Conservation (phyloP, 2,113 vertebrate genomes). For the Electrona antarctica region DNA sequence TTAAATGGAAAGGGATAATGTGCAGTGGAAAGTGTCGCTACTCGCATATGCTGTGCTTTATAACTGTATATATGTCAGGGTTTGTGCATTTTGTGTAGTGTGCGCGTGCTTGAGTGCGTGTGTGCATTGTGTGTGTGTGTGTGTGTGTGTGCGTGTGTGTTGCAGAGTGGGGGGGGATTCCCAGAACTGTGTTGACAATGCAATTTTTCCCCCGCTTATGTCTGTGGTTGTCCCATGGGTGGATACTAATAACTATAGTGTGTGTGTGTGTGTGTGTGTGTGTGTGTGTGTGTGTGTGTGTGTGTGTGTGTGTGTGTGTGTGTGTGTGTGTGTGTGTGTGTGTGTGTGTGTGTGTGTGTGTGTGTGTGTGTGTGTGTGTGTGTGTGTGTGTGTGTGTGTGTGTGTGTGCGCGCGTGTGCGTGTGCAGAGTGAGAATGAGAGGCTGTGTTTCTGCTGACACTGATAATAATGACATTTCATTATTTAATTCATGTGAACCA, state of each 20-base stretch:
- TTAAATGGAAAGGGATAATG: too few relatives aligned
- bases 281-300: background rate
- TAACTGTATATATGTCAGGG: background rate
- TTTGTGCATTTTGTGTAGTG: background rate
- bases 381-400: background rate
- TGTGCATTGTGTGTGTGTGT: background rate
- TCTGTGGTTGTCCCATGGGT: slow-evolving; percentile 14
- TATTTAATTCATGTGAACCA: too few relatives aligned
- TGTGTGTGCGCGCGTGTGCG: too few relatives aligned
- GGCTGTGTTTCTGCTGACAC: too few relatives aligned
- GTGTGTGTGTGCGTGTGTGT: slow-evolving; percentile 2
- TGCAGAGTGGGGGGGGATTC: slow-evolving; percentile 43
- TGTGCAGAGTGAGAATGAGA: too few relatives aligned
- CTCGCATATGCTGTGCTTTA: too few relatives aligned
- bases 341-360: slow-evolving; percentile 7
- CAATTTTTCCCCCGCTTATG: slow-evolving; percentile 33
- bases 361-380: background rate
- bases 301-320: too few relatives aligned
- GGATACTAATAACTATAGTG: slow-evolving; percentile 30
- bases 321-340: background rate
- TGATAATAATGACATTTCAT: too few relatives aligned
- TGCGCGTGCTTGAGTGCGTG: background rate
- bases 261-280: slow-evolving; percentile 10
- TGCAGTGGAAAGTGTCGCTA: too few relatives aligned
- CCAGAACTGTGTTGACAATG: slow-evolving; percentile 44